Evolutionary conservation across 2,888 invertebrate species (phyloP).

Genomic region (Lapara coniferarum): DNA sequence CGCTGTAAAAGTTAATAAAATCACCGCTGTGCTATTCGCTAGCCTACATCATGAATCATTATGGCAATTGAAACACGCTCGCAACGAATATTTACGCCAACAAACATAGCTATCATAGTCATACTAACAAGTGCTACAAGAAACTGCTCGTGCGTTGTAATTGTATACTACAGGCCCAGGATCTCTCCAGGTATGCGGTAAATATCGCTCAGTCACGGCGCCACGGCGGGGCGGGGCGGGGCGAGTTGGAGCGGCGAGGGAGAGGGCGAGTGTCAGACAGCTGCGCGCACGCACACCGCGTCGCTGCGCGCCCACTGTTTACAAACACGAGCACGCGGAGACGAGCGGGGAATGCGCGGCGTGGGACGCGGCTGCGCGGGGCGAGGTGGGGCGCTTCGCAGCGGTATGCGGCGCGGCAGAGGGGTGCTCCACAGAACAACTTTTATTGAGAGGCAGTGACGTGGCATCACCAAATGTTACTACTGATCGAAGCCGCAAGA

Average conservation of each 20-base stretch:
- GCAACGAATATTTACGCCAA: no score
- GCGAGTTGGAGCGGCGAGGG: conserved; percentile 28
- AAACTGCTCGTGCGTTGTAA: no score
- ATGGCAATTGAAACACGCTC: no score
- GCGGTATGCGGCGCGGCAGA: conserved; percentile 2
- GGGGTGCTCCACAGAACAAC: background rate
- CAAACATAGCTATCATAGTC: no score
- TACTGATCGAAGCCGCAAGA: background rate
- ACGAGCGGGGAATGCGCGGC: conserved; percentile 18
- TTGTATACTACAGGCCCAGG: background rate
- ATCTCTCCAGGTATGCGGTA: conserved; percentile 4
- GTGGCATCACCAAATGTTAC: background rate
- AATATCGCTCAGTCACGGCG: background rate
- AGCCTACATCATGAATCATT: no score
- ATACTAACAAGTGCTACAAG: no score
- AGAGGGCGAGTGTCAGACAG: conserved; percentile 41
- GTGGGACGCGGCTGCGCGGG: background rate
- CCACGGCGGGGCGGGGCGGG: conserved; percentile 25
- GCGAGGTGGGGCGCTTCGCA: background rate
- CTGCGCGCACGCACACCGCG: conserved; percentile 58
- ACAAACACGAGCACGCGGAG: conserved; percentile 42
- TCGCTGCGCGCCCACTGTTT: conserved; percentile 39
- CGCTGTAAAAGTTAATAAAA: conserved; percentile 1
- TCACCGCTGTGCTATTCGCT: background rate
- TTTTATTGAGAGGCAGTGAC: conserved; percentile 7